Percentiles rank a stretch among this genome's conserved stretches.
These are phyloP conservation scores for Zaprionus tsacasi DNA, from an alignment of 1,140 invertebrate species.

Conservation along the genomic window DNA sequence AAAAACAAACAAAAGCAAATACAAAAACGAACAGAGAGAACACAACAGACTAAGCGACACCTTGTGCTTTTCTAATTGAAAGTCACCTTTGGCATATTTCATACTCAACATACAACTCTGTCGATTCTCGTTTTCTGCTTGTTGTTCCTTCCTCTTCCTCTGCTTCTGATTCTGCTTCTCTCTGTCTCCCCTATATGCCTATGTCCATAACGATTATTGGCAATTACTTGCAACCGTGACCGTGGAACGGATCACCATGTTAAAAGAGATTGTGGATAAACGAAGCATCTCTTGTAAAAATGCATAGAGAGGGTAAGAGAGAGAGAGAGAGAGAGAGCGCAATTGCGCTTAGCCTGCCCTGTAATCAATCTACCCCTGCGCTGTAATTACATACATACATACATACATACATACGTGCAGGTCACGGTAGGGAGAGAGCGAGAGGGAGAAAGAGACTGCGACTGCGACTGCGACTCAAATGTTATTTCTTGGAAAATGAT, in stretches of 20 bases:
- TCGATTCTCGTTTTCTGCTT: slow-evolving; percentile 19
- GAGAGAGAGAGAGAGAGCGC: too few relatives aligned
- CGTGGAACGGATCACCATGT: slow-evolving; percentile 47
- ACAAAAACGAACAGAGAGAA: background rate
- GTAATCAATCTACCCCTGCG: background rate
- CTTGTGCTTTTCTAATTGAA: slow-evolving; percentile 50
- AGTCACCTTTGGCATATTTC: slow-evolving; percentile 77
- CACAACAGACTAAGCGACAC: slow-evolving; percentile 28
- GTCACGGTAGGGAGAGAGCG: background rate
- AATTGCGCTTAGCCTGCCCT: too few relatives aligned
- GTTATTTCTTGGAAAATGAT: slow-evolving; percentile 32
- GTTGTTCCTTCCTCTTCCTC: slow-evolving; percentile 20
- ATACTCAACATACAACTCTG: slow-evolving; percentile 21
- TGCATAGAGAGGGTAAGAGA: too few relatives aligned
- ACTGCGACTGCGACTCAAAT: background rate
- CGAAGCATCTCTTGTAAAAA: background rate
- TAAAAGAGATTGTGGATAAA: slow-evolving; percentile 22
- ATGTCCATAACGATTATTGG: slow-evolving; percentile 58
- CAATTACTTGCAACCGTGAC: slow-evolving; percentile 73
- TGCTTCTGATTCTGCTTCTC: slow-evolving; percentile 26
- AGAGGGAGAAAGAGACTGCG: background rate
- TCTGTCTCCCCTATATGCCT: too few relatives aligned
- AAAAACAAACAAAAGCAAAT: slow-evolving; percentile 19
- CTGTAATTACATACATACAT: slow-evolving; percentile 21
- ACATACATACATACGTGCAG: background rate